These are phyloP conservation scores for Darevskia nairensis DNA, from an alignment of 2,797 vertebrate species.

Conservation along the genomic window DNA sequence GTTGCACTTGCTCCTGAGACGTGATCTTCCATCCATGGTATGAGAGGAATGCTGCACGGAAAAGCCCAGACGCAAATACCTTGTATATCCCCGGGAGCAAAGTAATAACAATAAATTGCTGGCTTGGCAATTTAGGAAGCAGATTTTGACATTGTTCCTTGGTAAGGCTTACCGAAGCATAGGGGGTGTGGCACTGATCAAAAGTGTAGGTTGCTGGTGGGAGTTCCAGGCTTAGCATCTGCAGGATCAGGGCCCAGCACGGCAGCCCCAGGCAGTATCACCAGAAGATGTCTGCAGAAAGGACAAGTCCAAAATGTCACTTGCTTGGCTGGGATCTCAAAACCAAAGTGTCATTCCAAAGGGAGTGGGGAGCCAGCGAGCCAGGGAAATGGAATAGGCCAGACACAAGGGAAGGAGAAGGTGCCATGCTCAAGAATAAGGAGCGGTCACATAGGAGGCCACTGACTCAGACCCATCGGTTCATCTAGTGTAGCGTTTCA, in stretches of 20 bases:
- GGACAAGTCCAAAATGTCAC: not conserved
- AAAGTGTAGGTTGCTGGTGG: not conserved
- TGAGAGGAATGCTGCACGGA: not conserved
- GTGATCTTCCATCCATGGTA: not conserved
- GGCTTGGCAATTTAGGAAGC: not conserved
- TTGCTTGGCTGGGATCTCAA: not conserved
- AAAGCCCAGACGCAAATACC: fast-evolving
- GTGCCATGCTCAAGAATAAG: not conserved
- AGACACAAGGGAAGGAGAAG: not conserved
- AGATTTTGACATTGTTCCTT: not conserved
- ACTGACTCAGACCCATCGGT: too few species aligned
- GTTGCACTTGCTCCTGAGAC: not conserved
- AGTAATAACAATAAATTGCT: not conserved
- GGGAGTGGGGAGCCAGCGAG: not conserved
- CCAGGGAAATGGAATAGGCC: not conserved
- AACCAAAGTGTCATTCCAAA: not conserved
- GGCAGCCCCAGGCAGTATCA: not conserved
- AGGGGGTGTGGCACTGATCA: not conserved
- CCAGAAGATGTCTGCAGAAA: not conserved
- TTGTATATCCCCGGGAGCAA: not conserved
- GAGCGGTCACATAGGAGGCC: too few species aligned
- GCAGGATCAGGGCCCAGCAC: not conserved
- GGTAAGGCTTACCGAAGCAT: not conserved
- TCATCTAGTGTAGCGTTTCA: too few species aligned
- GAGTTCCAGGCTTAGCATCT: not conserved